Evolutionary conservation across 2,797 vertebrate species (phyloP).

Genomic region (Anas georgica): DNA sequence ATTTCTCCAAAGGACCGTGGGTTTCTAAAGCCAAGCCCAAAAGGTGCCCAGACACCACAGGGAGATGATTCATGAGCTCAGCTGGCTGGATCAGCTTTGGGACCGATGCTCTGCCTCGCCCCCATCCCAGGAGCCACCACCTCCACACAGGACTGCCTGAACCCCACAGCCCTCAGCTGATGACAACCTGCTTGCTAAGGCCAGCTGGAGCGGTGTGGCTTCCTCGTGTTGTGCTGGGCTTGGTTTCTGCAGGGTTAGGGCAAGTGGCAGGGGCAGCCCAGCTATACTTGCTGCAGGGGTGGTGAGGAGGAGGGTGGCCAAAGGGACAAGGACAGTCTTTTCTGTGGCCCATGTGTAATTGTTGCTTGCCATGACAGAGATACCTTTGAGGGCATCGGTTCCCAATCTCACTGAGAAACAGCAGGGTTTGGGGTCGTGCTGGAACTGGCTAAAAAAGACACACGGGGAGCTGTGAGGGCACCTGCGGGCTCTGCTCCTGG

Average conservation of each 20-base stretch:
- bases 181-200: not conserved
- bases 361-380: not conserved
- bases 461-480: not conserved
- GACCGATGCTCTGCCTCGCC: not conserved
- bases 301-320: not conserved
- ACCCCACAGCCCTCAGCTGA: not conserved
- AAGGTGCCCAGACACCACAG: not conserved
- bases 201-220: not conserved
- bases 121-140: not conserved
- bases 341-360: not conserved
- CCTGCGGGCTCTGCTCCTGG: too few relatives aligned
- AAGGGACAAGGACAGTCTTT: not conserved
- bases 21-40: not conserved
- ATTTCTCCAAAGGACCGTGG: fast-evolving
- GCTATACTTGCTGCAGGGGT: too few relatives aligned
- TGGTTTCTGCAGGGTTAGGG: not conserved
- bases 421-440: fast-evolving
- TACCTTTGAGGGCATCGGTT: not conserved
- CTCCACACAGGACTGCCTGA: not conserved
- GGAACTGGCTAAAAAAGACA: not conserved
- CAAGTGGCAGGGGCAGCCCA: too few relatives aligned
- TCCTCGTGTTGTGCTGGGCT: not conserved
- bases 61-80: not conserved
- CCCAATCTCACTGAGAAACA: not conserved
- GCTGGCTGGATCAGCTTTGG: not conserved